phyloP scores from a whole-genome alignment of 2,888 invertebrate genomes.

The Ecdyonurus torrentis region DNA sequence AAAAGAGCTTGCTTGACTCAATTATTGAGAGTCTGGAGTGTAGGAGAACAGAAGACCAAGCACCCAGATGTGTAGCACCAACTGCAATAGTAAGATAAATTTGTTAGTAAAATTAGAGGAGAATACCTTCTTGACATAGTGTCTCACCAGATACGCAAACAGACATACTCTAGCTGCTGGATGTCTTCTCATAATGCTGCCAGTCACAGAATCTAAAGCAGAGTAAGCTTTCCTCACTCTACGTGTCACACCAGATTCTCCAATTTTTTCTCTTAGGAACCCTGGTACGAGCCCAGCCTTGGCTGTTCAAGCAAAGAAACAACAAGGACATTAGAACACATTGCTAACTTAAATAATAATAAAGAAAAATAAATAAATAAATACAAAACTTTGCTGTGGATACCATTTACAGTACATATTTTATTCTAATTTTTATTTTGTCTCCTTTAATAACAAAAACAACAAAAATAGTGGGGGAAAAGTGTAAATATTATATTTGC shows the following conservation, averaged over 20 bases:
- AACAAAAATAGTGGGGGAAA: no score
- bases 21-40: constrained; percentile 31
- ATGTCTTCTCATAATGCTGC: constrained; percentile 62
- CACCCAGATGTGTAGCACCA: constrained; percentile 69
- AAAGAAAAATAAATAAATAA: no score
- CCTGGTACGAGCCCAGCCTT: constrained; percentile 47
- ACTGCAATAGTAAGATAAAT: constrained; percentile 27
- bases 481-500: no score
- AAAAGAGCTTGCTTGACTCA: no score
- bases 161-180: constrained; percentile 67
- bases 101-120: not conserved
- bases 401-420: no score
- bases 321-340: no score
- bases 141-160: constrained; percentile 62
- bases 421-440: no score
- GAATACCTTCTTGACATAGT: constrained; percentile 1
- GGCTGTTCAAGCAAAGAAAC: constrained; percentile 27
- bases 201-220: constrained; percentile 56
- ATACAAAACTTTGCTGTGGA: no score
- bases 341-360: no score
- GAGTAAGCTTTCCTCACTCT: constrained; percentile 62
- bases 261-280: constrained; percentile 55
- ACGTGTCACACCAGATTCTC: constrained; percentile 55
- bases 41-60: constrained; percentile 61
- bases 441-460: no score